Evolutionary conservation across 53 echinoderm and acorn worm species (phyloP).

Genomic region (Zoroaster sp.): DNA sequence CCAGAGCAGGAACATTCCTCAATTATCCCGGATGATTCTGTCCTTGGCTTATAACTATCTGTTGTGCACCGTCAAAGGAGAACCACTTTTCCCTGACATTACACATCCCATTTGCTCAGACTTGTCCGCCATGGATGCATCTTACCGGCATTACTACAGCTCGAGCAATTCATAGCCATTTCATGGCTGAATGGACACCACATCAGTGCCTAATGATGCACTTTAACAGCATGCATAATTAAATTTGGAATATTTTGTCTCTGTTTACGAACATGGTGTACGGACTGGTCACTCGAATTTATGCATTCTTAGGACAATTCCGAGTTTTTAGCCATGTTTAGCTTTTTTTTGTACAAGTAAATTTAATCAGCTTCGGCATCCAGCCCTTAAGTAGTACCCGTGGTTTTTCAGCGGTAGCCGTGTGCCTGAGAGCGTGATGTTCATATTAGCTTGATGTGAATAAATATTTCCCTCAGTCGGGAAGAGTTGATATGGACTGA

Average conservation of each 20-base stretch:
- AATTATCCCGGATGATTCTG: too few relatives aligned
- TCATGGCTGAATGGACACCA: neutral
- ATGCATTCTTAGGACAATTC: too few relatives aligned
- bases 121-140: neutral
- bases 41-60: neutral
- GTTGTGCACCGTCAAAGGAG: neutral
- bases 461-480: too few relatives aligned
- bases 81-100: neutral
- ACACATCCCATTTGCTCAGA: neutral
- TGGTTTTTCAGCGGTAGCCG: neutral
- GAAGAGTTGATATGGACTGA: too few relatives aligned
- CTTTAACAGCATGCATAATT: conserved; percentile 44
- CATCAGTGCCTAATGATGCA: neutral
- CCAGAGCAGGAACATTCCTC: too few relatives aligned
- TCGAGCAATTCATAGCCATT: conserved; percentile 27
- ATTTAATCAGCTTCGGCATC: too few relatives aligned
- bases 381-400: neutral
- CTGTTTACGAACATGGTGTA: too few relatives aligned
- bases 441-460: neutral
- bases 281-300: too few relatives aligned
- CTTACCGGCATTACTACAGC: neutral
- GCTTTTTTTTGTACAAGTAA: too few relatives aligned
- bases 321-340: too few relatives aligned
- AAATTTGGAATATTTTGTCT: neutral
- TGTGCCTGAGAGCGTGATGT: neutral